These are phyloP conservation scores for Andrena chrysosceles DNA, from an alignment of 2,888 invertebrate genomes.

Conservation along the genomic window DNA sequence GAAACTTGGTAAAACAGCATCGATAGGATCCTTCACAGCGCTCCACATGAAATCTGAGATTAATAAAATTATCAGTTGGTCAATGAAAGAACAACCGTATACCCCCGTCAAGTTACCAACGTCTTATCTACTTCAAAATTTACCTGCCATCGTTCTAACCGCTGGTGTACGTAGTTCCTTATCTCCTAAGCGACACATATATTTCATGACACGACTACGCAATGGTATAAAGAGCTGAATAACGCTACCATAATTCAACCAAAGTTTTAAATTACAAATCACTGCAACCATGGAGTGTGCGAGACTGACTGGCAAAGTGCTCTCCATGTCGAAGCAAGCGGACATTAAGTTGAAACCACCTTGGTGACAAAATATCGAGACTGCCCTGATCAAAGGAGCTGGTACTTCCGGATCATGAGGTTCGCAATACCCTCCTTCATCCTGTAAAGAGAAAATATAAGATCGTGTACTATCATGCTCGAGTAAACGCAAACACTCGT, in stretches of 20 bases:
- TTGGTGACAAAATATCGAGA: conserved; percentile 96
- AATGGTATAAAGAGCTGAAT: conserved; percentile 95
- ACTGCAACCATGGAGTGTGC: conserved; percentile 97
- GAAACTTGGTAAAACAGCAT: conserved; percentile 92
- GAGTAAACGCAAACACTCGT: neutral
- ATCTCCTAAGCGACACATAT: conserved; percentile 97
- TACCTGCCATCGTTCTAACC: conserved; percentile 96
- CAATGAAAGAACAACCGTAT: neutral
- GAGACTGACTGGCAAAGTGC: conserved; percentile 93
- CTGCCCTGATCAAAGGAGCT: conserved; percentile 94
- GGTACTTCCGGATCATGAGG: conserved; percentile 97
- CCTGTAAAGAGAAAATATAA: conserved; percentile 85
- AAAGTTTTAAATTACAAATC: conserved; percentile 96
- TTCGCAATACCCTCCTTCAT: conserved; percentile 96
- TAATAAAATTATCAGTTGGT: conserved; percentile 16
- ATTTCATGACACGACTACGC: conserved; percentile 94
- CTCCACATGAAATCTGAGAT: conserved; percentile 96
- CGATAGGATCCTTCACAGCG: conserved; percentile 96
- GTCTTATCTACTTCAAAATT: conserved; percentile 56
- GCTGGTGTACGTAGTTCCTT: conserved; percentile 95
- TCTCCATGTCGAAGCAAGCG: conserved; percentile 92
- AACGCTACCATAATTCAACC: conserved; percentile 96
- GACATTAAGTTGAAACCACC: conserved; percentile 96
- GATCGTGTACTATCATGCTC: conserved; percentile 12
- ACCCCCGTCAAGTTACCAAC: neutral